phyloP scores from a whole-genome alignment of 2,888 invertebrate species.

The Pristionchus mayeri region DNA sequence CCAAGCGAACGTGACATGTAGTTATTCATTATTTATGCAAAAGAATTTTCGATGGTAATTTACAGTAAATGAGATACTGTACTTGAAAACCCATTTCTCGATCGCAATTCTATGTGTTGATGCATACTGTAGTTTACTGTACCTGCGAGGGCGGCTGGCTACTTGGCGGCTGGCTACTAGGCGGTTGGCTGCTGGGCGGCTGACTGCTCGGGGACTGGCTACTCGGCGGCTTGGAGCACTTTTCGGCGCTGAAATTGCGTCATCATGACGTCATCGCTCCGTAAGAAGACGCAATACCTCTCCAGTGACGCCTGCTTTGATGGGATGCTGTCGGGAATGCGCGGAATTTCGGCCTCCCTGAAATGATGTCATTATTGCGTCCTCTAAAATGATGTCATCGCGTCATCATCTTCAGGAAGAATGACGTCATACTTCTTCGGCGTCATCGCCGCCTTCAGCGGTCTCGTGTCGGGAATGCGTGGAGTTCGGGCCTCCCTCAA shows the following conservation, averaged over 20 bases:
- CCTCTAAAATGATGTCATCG: no score
- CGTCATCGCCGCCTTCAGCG: no score
- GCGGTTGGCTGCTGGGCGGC: neutral
- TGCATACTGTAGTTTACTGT: neutral
- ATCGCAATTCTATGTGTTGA: neutral
- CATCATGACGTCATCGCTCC: neutral
- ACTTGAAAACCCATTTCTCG: neutral
- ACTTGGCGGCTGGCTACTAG: slow-evolving; percentile 6
- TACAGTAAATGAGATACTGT: no score
- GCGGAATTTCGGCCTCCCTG: no score
- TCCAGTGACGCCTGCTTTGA: neutral
- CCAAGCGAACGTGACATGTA: no score
- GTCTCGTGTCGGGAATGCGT: no score
- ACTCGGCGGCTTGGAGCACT: neutral
- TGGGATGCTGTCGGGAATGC: neutral
- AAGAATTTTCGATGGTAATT: no score
- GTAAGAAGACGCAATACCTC: neutral
- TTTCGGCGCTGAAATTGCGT: neutral
- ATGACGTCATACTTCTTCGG: no score
- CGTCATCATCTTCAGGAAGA: no score
- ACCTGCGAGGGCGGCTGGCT: slow-evolving; percentile 21
- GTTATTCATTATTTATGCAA: no score
- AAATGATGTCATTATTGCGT: no score
- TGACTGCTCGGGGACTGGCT: neutral
- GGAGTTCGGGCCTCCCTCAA: no score